Conservation (phyloP, 30 jellyfish, hydroid and myxozoan species). For the Morbakka virulenta region DNA sequence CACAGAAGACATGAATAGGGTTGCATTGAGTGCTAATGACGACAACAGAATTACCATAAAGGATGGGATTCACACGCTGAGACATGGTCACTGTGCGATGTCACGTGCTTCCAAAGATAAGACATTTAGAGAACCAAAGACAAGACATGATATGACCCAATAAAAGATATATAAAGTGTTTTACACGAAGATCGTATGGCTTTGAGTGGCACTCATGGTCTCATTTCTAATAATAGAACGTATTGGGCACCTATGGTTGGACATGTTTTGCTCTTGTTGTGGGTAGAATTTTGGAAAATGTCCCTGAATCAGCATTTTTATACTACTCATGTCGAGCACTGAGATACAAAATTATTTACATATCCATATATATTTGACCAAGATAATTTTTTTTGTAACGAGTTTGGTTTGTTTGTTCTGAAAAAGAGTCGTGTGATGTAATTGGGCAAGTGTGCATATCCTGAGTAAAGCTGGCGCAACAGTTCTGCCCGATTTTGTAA, state of each 20-base stretch:
- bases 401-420: slow-evolving; percentile 5
- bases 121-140: too few relatives aligned
- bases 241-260: slow-evolving; percentile 29
- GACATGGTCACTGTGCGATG: too few relatives aligned
- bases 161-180: too few relatives aligned
- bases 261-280: slow-evolving; percentile 35
- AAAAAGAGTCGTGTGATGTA: slow-evolving; percentile 11
- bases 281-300: slow-evolving; percentile 44
- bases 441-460: background rate
- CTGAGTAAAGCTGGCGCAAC: slow-evolving; percentile 38
- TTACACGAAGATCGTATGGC: too few relatives aligned
- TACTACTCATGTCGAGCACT: slow-evolving; percentile 10
- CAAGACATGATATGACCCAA: too few relatives aligned
- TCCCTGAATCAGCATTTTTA: slow-evolving; percentile 36
- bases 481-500: slow-evolving; percentile 51
- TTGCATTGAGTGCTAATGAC: too few relatives aligned
- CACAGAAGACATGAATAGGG: too few relatives aligned
- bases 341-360: background rate
- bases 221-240: too few relatives aligned
- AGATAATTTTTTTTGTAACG: slow-evolving; percentile 6
- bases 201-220: too few relatives aligned
- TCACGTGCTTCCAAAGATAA: too few relatives aligned
- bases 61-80: too few relatives aligned
- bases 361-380: slow-evolving; percentile 42
- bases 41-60: too few relatives aligned